These are phyloP conservation scores for Martes martes DNA, from an alignment of 2,113 vertebrate species.

Conservation along the genomic window DNA sequence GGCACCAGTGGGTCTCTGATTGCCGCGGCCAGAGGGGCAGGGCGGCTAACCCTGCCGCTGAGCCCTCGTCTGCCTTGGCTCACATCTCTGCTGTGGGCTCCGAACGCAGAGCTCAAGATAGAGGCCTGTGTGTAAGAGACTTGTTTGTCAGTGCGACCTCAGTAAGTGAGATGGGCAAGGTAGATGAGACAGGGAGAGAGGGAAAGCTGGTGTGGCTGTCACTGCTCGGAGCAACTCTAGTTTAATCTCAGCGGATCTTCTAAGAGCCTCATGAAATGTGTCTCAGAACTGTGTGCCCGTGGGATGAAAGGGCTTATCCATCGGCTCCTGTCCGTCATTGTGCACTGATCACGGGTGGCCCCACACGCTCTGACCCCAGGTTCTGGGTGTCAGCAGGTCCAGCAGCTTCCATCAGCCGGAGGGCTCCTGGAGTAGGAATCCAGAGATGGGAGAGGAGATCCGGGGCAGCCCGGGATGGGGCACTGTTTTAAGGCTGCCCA, in stretches of 20 bases:
- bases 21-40: background rate
- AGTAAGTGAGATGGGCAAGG: background rate
- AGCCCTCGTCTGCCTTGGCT: background rate
- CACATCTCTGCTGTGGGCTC: background rate
- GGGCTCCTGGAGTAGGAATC: background rate
- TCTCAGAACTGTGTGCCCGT: background rate
- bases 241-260: background rate
- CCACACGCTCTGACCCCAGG: background rate
- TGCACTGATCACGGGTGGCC: background rate
- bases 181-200: background rate
- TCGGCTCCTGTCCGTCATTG: background rate
- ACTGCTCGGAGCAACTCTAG: no score
- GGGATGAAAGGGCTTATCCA: no score
- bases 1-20: background rate
- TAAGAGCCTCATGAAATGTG: background rate
- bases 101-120: background rate
- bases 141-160: background rate
- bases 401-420: background rate
- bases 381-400: background rate
- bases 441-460: background rate
- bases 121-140: background rate
- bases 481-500: background rate
- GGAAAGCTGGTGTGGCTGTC: fast-evolving
- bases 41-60: background rate
- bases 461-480: background rate